Base-by-base conservation (phyloP, 1,140 invertebrate genomes). In the Listronotus bonariensis region DNA sequence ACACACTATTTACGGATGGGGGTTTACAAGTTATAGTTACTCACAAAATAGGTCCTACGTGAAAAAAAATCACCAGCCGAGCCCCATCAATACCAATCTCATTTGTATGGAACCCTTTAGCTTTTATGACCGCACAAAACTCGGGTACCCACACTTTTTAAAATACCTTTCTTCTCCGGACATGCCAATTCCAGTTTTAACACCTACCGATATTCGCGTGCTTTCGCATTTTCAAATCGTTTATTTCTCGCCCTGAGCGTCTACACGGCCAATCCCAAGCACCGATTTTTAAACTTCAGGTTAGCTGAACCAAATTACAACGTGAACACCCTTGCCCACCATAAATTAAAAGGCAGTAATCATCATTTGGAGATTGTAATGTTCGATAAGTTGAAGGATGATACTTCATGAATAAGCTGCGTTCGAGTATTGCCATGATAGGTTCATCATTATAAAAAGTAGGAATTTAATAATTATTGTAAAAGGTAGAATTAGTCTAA, bases 261-360 rank as follows among this genome's bases (percentile, higher is more conserved):
- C 26, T 15, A 10, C 49, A 26, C 6, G 4, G 31, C 31, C 3
- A 26, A 52, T 4, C n/a, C 20, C 7, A 34, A 20, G 10, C 6
- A n/a, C 5, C 5, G 32, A 34, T 34, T 34, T 34, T 34, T 6
- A 34, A 34, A 34, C 32, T 9, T 34, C 9, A 15, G 51, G 32
- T 53, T 42, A 32, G 46, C 11, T 15, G 46, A 26, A 10, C 57
- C 15, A 60, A 49, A 60, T 60, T 60, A 60, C 57, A 40, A 60
- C 45, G 34, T 48, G 57, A 60, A 60, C 57, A 60, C 57, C 57
- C 57, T 51, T 60, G 57, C 57, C 57, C 45, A 60, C 43, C 32
- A 60, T 60, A 60, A 60, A 60, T 60, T 60, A 60, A 60, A 36
- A 40, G 42, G 26, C 57, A 51, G 57, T 51, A 60, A 60, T 60